Percentiles rank a stretch among this genome's conserved stretches.
These are phyloP conservation scores for Euclidia mi DNA, from an alignment of 2,888 invertebrate genomes.

Conservation along the genomic window DNA sequence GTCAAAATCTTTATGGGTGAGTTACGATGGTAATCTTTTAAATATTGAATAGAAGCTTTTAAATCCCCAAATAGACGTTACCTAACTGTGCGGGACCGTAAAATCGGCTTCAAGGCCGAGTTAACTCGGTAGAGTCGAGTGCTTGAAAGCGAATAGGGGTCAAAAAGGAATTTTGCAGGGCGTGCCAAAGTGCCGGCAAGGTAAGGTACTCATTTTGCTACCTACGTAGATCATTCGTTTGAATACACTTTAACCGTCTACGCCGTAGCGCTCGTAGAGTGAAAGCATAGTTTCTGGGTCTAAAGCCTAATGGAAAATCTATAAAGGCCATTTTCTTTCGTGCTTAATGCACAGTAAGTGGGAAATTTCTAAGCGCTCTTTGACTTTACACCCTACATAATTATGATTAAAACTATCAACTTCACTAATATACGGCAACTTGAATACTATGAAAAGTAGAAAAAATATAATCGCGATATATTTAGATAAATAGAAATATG, in stretches of 20 bases:
- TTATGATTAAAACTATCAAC: too few relatives aligned
- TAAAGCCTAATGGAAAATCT: too few relatives aligned
- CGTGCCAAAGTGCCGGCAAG: slow-evolving; percentile 58
- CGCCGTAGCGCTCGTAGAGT: slow-evolving; percentile 5
- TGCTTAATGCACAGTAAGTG: too few relatives aligned
- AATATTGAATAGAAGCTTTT: slow-evolving; percentile 20
- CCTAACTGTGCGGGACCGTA: slow-evolving; percentile 20
- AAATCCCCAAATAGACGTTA: slow-evolving; percentile 10
- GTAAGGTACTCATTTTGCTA: slow-evolving; percentile 29
- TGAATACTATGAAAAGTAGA: too few relatives aligned
- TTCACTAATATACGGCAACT: too few relatives aligned
- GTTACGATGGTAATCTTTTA: slow-evolving; percentile 1
- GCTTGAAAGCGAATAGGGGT: slow-evolving; percentile 56
- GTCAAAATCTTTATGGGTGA: background rate
- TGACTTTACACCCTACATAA: too few relatives aligned
- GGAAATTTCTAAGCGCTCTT: too few relatives aligned
- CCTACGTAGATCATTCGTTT: slow-evolving; percentile 18
- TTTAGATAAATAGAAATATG: too few relatives aligned
- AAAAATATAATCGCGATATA: too few relatives aligned
- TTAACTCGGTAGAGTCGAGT: slow-evolving; percentile 20
- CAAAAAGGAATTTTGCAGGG: slow-evolving; percentile 48
- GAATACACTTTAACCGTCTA: slow-evolving; percentile 20
- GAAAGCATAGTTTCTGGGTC: too few relatives aligned
- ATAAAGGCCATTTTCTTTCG: too few relatives aligned
- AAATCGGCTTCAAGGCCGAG: slow-evolving; percentile 9